Base-by-base conservation (phyloP, 1,140 invertebrate genomes). In the Babylonia areolata region DNA sequence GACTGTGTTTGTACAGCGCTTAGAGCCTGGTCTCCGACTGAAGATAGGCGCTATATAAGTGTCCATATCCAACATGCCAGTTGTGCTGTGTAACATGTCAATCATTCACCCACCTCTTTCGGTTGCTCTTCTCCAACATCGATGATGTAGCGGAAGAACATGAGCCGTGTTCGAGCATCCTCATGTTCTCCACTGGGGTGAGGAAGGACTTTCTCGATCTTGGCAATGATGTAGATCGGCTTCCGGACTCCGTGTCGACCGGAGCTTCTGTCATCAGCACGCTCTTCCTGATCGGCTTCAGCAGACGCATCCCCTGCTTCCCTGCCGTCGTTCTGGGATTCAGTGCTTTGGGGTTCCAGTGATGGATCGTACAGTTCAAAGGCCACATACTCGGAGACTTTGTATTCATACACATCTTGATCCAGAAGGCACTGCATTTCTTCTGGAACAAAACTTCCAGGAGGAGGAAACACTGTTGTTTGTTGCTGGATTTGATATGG, bases 281-380 rank as follows among this genome's bases (percentile, higher is more conserved):
- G 81, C 23, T 31, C 81, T 6, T 31, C 58, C 78, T 75, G 83
- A 28, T 75, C 83, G 40, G 79, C 64, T 46, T 81, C 86, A 9
- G 33, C 35, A 46, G 64, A 54, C 11, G n/a, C 23, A n/a, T 84
- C 64, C 15, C 85, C 81, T n/a, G 51, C 28, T 20, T 85, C 71
- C n/a, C 86, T 81, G 35, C 81, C 31, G n/a, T 85, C 28, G 6
- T 73, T 31, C 20, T 40, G 33, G 1, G 37, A 20, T 2, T 77
- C 75, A 6, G 35, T 77, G 37, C 37, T 11, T 28, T 9, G 35
- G 28, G 46, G 2, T 31, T 80, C 78, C 78, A 80, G 28, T 2
- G 69, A 39, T 15, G 90, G 90, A 73, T 92, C 91, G 33, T 89
- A 90, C 35, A 91, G 35, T 87, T 91, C 90, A 54, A 80, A 89